Evolutionary conservation across 2,888 invertebrate species (phyloP).

Genomic region (Heteromurus nitidus): DNA sequence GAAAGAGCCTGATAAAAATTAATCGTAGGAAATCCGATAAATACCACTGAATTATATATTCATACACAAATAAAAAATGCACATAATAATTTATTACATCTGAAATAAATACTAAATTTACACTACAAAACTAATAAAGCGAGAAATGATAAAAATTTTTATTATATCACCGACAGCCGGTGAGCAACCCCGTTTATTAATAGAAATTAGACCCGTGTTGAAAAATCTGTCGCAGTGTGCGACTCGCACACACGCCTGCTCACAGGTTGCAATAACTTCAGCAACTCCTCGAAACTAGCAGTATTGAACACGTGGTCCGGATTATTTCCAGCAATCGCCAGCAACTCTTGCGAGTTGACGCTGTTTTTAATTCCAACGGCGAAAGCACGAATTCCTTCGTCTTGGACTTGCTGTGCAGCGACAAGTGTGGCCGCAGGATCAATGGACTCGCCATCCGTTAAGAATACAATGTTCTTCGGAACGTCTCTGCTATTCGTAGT

Average conservation of each 20-base stretch:
- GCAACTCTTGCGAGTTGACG: slow-evolving; percentile 3
- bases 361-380: slow-evolving; percentile 30
- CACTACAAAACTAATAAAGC: no score
- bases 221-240: no score
- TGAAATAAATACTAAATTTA: no score
- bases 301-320: slow-evolving; percentile 30
- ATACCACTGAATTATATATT: no score
- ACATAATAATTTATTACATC: no score
- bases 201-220: no score
- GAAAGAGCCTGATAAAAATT: no score
- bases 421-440: background rate
- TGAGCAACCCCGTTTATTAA: no score
- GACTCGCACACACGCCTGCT: slow-evolving; percentile 8
- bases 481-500: background rate
- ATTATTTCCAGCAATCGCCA: slow-evolving; percentile 20
- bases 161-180: no score
- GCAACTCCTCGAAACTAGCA: slow-evolving; percentile 27
- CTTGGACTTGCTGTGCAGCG: background rate
- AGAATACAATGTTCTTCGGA: slow-evolving; percentile 27
- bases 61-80: no score
- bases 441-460: slow-evolving; percentile 34
- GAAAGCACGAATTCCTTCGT: slow-evolving; percentile 33
- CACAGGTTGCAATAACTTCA: slow-evolving; percentile 20
- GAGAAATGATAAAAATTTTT: no score
- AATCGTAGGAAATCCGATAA: no score